Base-by-base conservation (phyloP, 2,888 invertebrate species). In the Drosophila ochracea region DNA sequence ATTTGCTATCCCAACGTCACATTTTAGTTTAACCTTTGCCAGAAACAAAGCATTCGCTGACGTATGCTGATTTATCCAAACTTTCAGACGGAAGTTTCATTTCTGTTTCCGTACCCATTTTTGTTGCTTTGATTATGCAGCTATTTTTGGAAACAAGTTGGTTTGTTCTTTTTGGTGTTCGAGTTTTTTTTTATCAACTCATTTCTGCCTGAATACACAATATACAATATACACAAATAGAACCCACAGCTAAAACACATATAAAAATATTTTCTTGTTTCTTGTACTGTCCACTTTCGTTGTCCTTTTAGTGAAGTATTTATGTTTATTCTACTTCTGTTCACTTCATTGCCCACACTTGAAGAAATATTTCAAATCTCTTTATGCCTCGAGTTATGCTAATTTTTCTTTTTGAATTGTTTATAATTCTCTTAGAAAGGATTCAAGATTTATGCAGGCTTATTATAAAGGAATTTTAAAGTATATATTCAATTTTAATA, bases 141-240 rank as follows among this genome's bases (percentile, higher is more conserved):
- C 53, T 49, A 53, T 53, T 64, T 54, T 62, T 61, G 62, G 39
- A 43, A 28, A 67, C 60, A 64, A 53, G 9, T 58, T 67, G 55
- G 52, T 54, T 58, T 50, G 25, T 57, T 73, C 59, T 25, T 68
- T 39, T 55, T 35, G 33, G n/a, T 28, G 57, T 62, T 55, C 55
- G 30, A 55, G 59, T 35, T 35, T 50, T 73, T 68, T 69, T 82
- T 83, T 83, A 88, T 88, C 81, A 77, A 74, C 64, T 37, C 58
- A 68, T 71, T 88, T 85, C 83, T 81, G 59, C 70, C 61, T 74
- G 89, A 85, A 81, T 88, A 73, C 75, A 79, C 89, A 83, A 49
- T 11, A 50, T 50, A 30, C 16, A 50, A 50, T 25, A 60, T 43
- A 67, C 67, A 59, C 59, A 53, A 54, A 61, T 43, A 65, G 55